A percentile compares a stretch with the other conserved stretches of the same genome.
phyloP scores from a whole-genome alignment of 2,888 invertebrate genomes.

The Lasioglossum marginatum region DNA sequence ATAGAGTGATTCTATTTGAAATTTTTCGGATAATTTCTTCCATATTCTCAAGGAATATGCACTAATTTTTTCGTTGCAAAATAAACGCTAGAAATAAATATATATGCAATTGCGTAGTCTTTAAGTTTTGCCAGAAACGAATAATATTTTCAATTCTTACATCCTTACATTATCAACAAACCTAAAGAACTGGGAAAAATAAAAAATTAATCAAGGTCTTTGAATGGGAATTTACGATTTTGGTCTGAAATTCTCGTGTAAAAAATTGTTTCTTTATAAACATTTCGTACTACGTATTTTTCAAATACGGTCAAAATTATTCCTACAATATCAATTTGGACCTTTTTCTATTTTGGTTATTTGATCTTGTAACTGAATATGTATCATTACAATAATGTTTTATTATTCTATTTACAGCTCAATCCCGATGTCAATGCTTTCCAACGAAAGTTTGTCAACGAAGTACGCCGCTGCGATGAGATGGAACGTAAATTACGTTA shows the following conservation, averaged over 20 bases:
- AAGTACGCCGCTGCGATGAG: conserved; percentile 98
- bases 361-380: neutral
- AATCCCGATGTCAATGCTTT: conserved; percentile 99
- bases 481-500: conserved; percentile 99
- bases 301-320: neutral
- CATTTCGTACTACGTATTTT: neutral
- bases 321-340: neutral
- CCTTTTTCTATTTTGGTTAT: neutral
- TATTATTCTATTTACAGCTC: conserved; percentile 87
- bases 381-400: neutral
- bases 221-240: neutral
- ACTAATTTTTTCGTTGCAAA: neutral
- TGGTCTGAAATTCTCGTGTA: neutral
- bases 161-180: neutral
- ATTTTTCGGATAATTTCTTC: neutral
- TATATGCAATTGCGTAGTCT: neutral
- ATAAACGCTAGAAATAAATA: neutral
- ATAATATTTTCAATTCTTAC: neutral
- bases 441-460: conserved; percentile 99
- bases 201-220: neutral
- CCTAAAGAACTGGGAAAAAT: neutral
- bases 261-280: neutral
- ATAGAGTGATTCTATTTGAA: neutral
- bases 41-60: neutral
- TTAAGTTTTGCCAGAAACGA: neutral